Conservation (phyloP, 1,140 invertebrate species). For the Psix sp. region DNA sequence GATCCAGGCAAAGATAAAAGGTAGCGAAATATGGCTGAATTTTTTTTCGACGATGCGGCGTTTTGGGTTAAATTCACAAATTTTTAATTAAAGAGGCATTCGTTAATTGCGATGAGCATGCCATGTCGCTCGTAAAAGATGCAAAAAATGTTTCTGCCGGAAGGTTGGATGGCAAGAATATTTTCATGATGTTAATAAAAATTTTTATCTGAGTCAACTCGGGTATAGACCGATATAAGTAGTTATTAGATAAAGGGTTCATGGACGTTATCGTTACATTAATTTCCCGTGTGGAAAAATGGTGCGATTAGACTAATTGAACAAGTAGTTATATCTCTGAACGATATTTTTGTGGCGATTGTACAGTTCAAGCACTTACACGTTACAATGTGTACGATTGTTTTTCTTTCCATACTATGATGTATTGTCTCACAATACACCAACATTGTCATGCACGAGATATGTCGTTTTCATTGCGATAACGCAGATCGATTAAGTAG, state of each 20-base stretch:
- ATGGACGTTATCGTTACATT: too few species aligned
- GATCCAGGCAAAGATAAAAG: slow-evolving; percentile 13
- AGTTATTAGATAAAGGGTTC: too few species aligned
- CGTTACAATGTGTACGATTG: slow-evolving; percentile 17
- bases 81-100: slow-evolving; percentile 65
- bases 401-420: slow-evolving; percentile 29
- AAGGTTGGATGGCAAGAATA: too few species aligned
- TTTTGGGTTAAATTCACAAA: slow-evolving; percentile 44
- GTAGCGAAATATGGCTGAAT: slow-evolving; percentile 31
- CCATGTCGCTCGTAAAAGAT: slow-evolving; percentile 22
- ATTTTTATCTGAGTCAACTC: too few species aligned
- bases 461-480: slow-evolving; percentile 41
- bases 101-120: slow-evolving; percentile 58
- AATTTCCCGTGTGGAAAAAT: neutral
- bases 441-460: slow-evolving; percentile 24
- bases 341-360: neutral
- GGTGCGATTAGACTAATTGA: slow-evolving; percentile 1
- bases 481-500: slow-evolving; percentile 29
- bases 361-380: too few species aligned
- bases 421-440: slow-evolving; percentile 31
- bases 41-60: slow-evolving; percentile 44
- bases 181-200: too few species aligned
- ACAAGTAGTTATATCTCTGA: slow-evolving; percentile 12
- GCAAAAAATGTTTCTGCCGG: too few species aligned
- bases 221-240: too few species aligned